Conservation (phyloP, 2,888 invertebrate species). For the Zygogramma bicolorata region DNA sequence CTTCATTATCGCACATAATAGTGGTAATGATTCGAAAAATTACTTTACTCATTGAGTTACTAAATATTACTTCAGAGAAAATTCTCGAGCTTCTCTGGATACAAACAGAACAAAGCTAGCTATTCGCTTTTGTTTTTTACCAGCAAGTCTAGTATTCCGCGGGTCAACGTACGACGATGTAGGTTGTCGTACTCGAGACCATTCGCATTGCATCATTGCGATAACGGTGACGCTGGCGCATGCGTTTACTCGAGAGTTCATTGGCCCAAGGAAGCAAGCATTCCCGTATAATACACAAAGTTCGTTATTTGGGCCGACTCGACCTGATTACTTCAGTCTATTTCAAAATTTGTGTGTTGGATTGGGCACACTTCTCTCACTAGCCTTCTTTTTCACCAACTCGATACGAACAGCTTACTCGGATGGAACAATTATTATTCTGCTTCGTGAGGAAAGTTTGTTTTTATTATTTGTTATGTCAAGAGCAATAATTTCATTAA, state of each 20-base stretch:
- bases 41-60: not conserved
- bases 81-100: not conserved
- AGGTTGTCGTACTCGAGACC: conserved; percentile 51
- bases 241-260: conserved; percentile 31
- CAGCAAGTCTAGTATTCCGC: conserved; percentile 19
- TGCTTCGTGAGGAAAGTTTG: not conserved
- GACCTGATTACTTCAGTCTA: conserved; percentile 47
- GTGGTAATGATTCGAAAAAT: too few relatives aligned
- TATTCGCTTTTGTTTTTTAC: conserved; percentile 22
- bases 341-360: conserved; percentile 28
- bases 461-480: not conserved
- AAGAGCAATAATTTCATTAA: not conserved
- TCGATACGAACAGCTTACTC: not conserved
- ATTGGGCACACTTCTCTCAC: not conserved
- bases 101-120: not conserved
- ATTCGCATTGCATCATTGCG: conserved; percentile 53
- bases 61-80: not conserved
- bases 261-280: conserved; percentile 24
- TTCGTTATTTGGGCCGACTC: conserved; percentile 53
- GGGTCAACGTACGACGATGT: conserved; percentile 52
- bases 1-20: too few relatives aligned
- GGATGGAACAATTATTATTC: conserved; percentile 2
- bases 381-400: not conserved
- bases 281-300: conserved; percentile 44
- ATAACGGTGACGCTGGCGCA: conserved; percentile 48